Percentiles rank a stretch among this genome's conserved stretches.
Conservation (phyloP, 2,113 vertebrate genomes). For the Australoheros scitulus region DNA sequence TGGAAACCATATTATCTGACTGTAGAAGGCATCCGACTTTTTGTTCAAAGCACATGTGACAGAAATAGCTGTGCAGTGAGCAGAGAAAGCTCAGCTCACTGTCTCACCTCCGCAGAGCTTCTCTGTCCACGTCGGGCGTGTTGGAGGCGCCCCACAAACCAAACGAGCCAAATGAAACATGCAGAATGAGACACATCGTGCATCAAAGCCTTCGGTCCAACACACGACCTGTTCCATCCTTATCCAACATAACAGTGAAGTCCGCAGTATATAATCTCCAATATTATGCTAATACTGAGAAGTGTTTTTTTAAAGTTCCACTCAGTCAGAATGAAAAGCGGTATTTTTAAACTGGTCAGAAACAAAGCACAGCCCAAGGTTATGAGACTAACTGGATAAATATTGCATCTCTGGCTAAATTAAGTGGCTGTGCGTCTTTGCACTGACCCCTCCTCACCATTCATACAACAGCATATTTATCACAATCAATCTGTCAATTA, state of each 20-base stretch:
- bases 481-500: slow-evolving; percentile 72
- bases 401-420: slow-evolving; percentile 56
- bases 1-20: background rate
- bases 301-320: background rate
- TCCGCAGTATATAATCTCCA: background rate
- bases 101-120: background rate
- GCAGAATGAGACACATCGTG: background rate
- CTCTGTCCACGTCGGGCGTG: background rate
- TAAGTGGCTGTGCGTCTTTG: slow-evolving; percentile 40
- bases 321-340: slow-evolving; percentile 11
- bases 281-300: accelerated
- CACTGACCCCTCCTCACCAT: slow-evolving; percentile 24
- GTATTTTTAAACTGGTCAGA: slow-evolving; percentile 11
- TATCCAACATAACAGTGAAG: accelerated
- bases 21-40: accelerated
- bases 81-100: background rate
- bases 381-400: slow-evolving; percentile 46
- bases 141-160: too few relatives aligned
- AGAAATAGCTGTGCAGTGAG: background rate
- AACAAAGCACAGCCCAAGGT: slow-evolving; percentile 38
- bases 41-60: background rate
- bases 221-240: background rate
- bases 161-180: background rate
- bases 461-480: slow-evolving; percentile 59
- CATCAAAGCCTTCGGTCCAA: background rate